A percentile compares a stretch with the other conserved stretches of the same genome.
These are phyloP conservation scores for Tetrao urogallus DNA, from an alignment of 2,113 vertebrate genomes.

Conservation along the genomic window DNA sequence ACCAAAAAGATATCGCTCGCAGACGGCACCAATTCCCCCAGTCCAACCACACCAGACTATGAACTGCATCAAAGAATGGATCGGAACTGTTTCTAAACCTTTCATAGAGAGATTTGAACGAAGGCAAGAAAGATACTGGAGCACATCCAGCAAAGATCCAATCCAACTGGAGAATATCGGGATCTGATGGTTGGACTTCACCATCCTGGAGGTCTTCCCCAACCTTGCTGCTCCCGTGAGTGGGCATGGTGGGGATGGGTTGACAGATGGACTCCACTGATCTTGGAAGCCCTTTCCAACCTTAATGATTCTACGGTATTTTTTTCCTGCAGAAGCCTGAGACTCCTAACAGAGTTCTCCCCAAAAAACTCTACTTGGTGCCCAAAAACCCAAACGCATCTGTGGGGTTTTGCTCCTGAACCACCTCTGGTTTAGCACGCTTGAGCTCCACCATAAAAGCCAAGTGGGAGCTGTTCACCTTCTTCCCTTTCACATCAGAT, in stretches of 20 bases:
- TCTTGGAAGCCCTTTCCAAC: too few species aligned
- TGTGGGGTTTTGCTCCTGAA: neutral
- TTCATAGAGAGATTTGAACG: neutral
- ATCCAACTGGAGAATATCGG: accelerated
- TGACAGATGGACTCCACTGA: too few species aligned
- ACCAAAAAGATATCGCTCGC: neutral
- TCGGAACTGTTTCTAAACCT: neutral
- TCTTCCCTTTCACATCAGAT: neutral
- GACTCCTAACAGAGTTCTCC: neutral
- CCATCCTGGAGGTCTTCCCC: too few species aligned
- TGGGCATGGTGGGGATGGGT: too few species aligned
- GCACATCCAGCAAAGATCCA: neutral
- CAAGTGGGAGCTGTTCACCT: neutral
- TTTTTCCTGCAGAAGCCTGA: neutral
- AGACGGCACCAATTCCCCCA: neutral
- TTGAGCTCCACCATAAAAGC: neutral
- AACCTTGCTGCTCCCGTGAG: too few species aligned
- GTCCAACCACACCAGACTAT: neutral
- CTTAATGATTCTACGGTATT: too few species aligned
- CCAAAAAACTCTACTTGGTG: too few species aligned
- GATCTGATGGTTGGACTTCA: neutral
- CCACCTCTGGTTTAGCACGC: neutral
- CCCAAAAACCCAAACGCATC: neutral
- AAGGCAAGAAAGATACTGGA: neutral
- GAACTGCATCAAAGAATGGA: neutral